These are phyloP conservation scores for Griposia aprilina DNA, from an alignment of 2,888 invertebrate genomes.

Conservation along the genomic window DNA sequence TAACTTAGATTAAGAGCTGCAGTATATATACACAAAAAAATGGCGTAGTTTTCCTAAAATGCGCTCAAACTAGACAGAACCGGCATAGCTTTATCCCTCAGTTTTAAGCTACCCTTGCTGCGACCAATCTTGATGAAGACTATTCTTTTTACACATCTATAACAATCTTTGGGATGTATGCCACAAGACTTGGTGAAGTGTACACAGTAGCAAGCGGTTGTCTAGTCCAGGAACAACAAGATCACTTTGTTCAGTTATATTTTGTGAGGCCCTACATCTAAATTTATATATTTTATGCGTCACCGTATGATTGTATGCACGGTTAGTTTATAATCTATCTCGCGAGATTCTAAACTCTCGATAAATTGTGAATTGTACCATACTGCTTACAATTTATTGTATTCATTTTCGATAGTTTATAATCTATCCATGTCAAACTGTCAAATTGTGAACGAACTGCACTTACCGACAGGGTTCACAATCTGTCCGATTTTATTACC, in stretches of 20 bases:
- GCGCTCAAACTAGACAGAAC: neutral
- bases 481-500: too few species aligned
- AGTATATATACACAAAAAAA: conserved; percentile 22
- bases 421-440: too few species aligned
- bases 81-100: neutral
- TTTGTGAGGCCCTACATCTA: neutral
- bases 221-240: neutral
- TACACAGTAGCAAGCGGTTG: neutral
- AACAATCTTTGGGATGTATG: neutral
- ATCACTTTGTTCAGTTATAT: neutral
- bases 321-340: too few species aligned
- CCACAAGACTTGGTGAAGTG: neutral
- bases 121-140: neutral
- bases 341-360: too few species aligned
- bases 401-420: too few species aligned
- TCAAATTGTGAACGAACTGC: too few species aligned
- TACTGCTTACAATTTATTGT: too few species aligned
- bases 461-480: too few species aligned
- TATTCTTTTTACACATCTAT: neutral
- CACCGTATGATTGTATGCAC: too few species aligned
- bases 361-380: too few species aligned
- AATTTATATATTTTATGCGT: neutral
- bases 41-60: conserved; percentile 14
- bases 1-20: conserved; percentile 35
- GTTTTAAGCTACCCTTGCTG: too few species aligned